phyloP scores from a whole-genome alignment of 2,113 vertebrate species.

The Alethe diademata region DNA sequence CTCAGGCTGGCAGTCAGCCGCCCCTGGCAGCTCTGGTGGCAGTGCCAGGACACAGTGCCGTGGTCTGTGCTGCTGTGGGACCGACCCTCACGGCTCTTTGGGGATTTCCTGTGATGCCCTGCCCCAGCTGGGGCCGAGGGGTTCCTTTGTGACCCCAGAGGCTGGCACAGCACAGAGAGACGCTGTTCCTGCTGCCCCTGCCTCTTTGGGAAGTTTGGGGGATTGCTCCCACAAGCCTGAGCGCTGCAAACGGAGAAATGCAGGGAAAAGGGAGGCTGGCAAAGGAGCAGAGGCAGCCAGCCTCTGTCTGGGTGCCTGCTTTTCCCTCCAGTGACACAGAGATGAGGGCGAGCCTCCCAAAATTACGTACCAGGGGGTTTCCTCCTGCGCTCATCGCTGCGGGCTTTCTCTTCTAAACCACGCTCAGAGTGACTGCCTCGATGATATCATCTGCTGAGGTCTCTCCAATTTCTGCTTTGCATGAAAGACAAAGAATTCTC shows the following conservation, averaged over 20 bases:
- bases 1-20: background rate
- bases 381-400: background rate
- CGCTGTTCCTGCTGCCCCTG: fast-evolving
- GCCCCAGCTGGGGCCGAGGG: background rate
- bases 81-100: fast-evolving
- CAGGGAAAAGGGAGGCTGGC: background rate
- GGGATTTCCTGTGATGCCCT: background rate
- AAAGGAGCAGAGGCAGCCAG: background rate
- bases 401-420: background rate
- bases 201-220: background rate
- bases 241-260: background rate
- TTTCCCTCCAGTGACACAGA: background rate
- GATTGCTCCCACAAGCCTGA: background rate
- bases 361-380: background rate
- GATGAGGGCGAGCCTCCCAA: background rate
- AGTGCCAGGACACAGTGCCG: fast-evolving
- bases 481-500: slow-evolving; percentile 75
- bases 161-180: background rate
- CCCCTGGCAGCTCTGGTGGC: background rate
- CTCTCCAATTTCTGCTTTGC: slow-evolving; percentile 61
- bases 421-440: slow-evolving; percentile 41
- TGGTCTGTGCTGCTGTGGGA: fast-evolving
- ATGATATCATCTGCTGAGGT: slow-evolving; percentile 56
- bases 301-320: background rate
- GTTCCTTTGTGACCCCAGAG: too few relatives aligned